Evolutionary conservation across 2,888 invertebrate genomes (phyloP).

Genomic region (Halocaridina rubra): DNA sequence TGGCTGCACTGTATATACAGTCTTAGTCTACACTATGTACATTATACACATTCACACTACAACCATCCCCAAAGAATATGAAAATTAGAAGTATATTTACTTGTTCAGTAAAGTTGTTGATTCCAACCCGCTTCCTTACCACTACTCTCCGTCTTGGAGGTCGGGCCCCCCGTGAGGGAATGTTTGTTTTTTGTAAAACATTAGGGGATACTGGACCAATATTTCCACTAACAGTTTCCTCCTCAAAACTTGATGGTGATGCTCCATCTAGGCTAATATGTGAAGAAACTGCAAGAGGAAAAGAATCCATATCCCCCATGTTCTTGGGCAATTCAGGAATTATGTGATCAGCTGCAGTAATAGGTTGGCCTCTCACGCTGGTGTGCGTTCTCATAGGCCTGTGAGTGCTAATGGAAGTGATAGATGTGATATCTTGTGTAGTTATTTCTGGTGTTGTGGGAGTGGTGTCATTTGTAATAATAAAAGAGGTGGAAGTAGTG

Average conservation of each 20-base stretch:
- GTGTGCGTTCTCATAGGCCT: conserved; percentile 17
- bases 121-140: conserved; percentile 30
- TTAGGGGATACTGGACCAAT: too few relatives aligned
- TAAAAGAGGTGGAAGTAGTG: conserved; percentile 27
- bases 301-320: too few relatives aligned
- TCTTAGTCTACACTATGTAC: conserved; percentile 16
- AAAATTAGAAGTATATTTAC: conserved; percentile 33
- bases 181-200: too few relatives aligned
- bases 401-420: background rate
- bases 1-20: conserved; percentile 28
- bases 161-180: background rate
- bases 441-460: conserved; percentile 1
- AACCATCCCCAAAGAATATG: conserved; percentile 30
- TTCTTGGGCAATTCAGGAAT: too few relatives aligned
- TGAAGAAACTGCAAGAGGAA: too few relatives aligned
- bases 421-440: conserved; percentile 10
- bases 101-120: conserved; percentile 19
- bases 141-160: conserved; percentile 20
- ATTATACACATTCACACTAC: conserved; percentile 28
- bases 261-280: too few relatives aligned
- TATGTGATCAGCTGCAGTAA: too few relatives aligned
- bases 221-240: too few relatives aligned
- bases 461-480: background rate
- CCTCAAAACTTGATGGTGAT: too few relatives aligned
- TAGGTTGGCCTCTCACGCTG: conserved; percentile 10